Conservation (phyloP, 2,113 vertebrate genomes). For the zebrafish (Danio rerio) region DNA sequence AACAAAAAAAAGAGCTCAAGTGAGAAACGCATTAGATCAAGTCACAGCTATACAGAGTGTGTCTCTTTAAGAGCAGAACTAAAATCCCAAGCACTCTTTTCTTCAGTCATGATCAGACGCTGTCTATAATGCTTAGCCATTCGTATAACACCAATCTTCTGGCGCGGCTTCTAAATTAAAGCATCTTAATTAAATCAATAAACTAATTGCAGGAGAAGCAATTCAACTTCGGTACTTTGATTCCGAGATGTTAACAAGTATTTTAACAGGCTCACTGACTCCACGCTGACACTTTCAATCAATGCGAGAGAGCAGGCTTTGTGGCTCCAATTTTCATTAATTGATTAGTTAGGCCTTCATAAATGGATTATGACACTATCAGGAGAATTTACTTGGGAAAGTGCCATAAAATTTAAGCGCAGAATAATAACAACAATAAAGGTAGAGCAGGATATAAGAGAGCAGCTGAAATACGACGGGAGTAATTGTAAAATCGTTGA, state of each 20-base stretch:
- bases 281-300: slow-evolving; percentile 79
- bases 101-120: slow-evolving; percentile 69
- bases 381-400: slow-evolving; percentile 73
- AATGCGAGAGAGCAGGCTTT: slow-evolving; percentile 77
- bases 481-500: slow-evolving; percentile 78
- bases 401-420: slow-evolving; percentile 78
- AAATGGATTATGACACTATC: slow-evolving; percentile 82
- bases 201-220: slow-evolving; percentile 88
- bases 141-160: slow-evolving; percentile 83
- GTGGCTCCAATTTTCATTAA: slow-evolving; percentile 87
- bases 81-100: slow-evolving; percentile 71
- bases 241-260: slow-evolving; percentile 78
- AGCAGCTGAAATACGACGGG: slow-evolving; percentile 75
- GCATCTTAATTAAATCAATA: slow-evolving; percentile 94
- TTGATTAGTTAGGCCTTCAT: slow-evolving; percentile 85
- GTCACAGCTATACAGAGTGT: slow-evolving; percentile 46
- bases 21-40: not conserved
- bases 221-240: slow-evolving; percentile 86
- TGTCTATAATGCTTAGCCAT: slow-evolving; percentile 75
- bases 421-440: slow-evolving; percentile 83
- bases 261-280: slow-evolving; percentile 75
- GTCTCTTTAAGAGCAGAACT: slow-evolving; percentile 76
- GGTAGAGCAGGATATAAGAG: slow-evolving; percentile 73
- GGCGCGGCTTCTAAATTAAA: slow-evolving; percentile 87
- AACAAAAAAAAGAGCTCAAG: no score